Evolutionary conservation across 2,888 invertebrate species (phyloP), one percentile per base, ranked within the genome.

Genomic region (Dexiosoma caninum): DNA sequence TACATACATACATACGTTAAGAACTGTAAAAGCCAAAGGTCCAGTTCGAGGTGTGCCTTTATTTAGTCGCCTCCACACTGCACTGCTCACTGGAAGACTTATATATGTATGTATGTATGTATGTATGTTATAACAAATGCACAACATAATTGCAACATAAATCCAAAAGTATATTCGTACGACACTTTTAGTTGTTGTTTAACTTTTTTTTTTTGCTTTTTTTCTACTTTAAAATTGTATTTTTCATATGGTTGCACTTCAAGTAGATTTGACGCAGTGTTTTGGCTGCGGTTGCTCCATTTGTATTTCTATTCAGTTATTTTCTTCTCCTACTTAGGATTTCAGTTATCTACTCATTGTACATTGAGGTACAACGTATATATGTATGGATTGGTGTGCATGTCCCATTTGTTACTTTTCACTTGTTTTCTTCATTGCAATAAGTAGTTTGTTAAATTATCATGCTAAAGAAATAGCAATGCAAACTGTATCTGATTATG

Each of bases 141-240:
- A 66, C 64, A 75, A 62, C 72, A 69, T 77, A 81, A 69, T 69
- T 81, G 72, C 77, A 81, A 76, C 72, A 77, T 72, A 77, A 76
- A 77, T 81, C 66, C 77, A 62, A 67, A 67, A 77, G 42, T 40
- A 77, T 72, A 69, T 72, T 81, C 81, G 62, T 72, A 81, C 72
- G 81, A 72, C 81, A 77, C 66, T 81, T 81, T 81, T 74, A 66
- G 55, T 23, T 51, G 14, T 49, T 37, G 21, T 49, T 27, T 3
- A n/a, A n/a, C n/a, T n/a, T 5, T 27, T 27, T 3, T 35, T 49
- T 19, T 37, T 67, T 16, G 44, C 12, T 71, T 23, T 35, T 67
- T 49, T 37, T 66, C 16, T 71, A 77, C 74, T 81, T 69, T n/a
- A n/a, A n/a, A n/a, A 69, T 60, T 76, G 53, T 70, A 35, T 53